Evolutionary conservation across 2,797 vertebrate genomes (phyloP), one percentile per base, ranked within the genome.

Genomic region (Artibeus lituratus): DNA sequence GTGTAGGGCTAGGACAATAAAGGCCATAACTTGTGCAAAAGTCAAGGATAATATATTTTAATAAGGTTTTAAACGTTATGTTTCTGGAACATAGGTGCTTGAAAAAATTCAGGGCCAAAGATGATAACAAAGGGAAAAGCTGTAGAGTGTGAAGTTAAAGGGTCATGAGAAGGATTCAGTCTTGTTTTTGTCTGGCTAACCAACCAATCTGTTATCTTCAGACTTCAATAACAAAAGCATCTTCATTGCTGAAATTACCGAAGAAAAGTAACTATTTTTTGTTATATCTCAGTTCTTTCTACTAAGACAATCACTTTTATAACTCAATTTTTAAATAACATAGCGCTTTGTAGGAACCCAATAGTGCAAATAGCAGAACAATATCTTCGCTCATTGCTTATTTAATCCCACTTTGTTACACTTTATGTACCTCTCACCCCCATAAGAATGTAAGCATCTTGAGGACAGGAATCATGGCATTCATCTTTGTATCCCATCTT

Each of bases 1-100:
- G 29, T 42, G 32, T 72, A 84, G 51, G 88, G 18, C 18, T 86
- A 91, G 84, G 74, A 81, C 94, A 96, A 90, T 94, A 92, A 96
- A 95, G n/a, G 19, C 74, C 32, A 42, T 59, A 80, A 78, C 32
- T 53, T 91, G 39, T 35, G 10, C 42, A 95, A 67, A 92, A 90
- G 21, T 83, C 39, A 90, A 95, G 21, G 62, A 35, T 77, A 78
- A 51, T 72, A 78, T n/a, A 77, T 91, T 91, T 55, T 85, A 90
- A 67, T 78, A 80, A 77, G 32, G 47, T 67, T 90, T 86, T 39
- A 0, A 53, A 90, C 93, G 84, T 62, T 67, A 69, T 91, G 32
- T 87, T 90, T 84, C 55, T 84, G 42, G 6, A 93, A 74, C 21
- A 51, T 62, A 78, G 93, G 26, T 47, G 35, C 16, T 59, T 93